Base-by-base conservation (phyloP, 2,888 invertebrate genomes). In the Bembecia ichneumoniformis region DNA sequence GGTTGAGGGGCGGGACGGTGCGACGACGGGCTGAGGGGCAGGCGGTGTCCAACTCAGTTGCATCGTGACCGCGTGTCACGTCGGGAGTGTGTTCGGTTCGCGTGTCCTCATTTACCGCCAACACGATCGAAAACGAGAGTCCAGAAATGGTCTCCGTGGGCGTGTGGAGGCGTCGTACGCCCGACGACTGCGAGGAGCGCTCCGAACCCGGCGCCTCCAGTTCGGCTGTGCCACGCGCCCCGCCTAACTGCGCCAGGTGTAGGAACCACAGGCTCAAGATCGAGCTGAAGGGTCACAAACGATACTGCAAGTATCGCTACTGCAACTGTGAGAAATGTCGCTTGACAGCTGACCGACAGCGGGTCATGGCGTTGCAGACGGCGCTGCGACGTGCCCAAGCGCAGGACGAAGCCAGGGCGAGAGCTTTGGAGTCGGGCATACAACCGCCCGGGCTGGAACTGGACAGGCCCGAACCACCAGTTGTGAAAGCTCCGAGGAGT, bases 221-320 rank as follows among this genome's bases (percentile, higher is more conserved):
- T 74, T 89, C 91, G 50, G 79, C 87, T 51, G 89, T 90, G 46
- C 91, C 94, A 13, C 90, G 96, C 52, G 94, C 95, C 55, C 95
- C 95, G 5, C 96, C 96, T 14, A 96, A 96, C 82, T 97, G 97
- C 79, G 96, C 96, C 45, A 92, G 96, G 28, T 97, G 97, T 79
- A 90, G 96, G 53, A 97, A 97, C 87, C 97, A 97, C 81, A 91
- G 93, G n/a, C 89, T 95, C 68, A 95, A 95, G 76, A 93, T 95
- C 59, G 92, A 92, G 77, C 89, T 97, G 57, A 96, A 96, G 80
- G 96, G 96, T 13, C 97, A 97, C 88, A 97, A 97, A 77, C 90
- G 96, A 34, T 96, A 96, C 82, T 98, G 97, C 89, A 91, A 91
- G 67, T 96, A 90, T 82, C 92, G 95, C 56, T 89, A 91, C 71